Conservation (phyloP, 2,113 vertebrate genomes). For the Xenopus borealis region DNA sequence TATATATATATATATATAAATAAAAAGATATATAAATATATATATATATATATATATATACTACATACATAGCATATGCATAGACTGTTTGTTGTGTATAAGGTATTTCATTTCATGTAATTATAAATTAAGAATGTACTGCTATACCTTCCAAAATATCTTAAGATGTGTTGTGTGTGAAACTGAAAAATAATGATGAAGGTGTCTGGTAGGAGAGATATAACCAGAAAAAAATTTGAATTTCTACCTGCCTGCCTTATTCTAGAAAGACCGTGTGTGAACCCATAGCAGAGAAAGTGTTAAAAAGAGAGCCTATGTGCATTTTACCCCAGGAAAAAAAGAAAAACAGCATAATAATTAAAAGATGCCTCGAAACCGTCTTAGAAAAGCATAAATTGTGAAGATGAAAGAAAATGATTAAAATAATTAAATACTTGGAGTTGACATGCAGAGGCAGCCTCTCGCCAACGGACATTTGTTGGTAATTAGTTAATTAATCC, state of each 20-base stretch:
- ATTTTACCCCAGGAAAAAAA: conserved; percentile 50
- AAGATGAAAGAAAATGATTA: conserved; percentile 99
- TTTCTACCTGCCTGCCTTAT: neutral
- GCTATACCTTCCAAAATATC: too few relatives aligned
- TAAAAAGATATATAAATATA: too few relatives aligned
- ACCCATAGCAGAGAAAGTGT: conserved; percentile 53
- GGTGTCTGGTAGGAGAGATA: too few relatives aligned
- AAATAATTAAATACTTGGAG: conserved; percentile 99
- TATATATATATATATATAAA: too few relatives aligned
- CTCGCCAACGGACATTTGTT: conserved; percentile 98
- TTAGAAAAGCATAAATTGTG: conserved; percentile 93
- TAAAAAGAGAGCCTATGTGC: conserved; percentile 53
- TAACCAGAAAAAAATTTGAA: neutral
- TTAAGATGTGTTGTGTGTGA: too few relatives aligned
- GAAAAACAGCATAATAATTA: conserved; percentile 82
- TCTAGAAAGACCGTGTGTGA: conserved; percentile 12
- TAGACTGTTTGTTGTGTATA: too few relatives aligned
- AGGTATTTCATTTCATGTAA: too few relatives aligned
- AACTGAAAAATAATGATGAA: too few relatives aligned
- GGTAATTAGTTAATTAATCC: conserved; percentile 99
- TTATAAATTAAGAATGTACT: too few relatives aligned
- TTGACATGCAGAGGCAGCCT: conserved; percentile 96
- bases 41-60: too few relatives aligned
- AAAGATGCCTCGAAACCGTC: conserved; percentile 97
- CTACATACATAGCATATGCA: too few relatives aligned